These are phyloP conservation scores for Ammodytes dubius DNA, from an alignment of 2,113 vertebrate species.

Conservation along the genomic window DNA sequence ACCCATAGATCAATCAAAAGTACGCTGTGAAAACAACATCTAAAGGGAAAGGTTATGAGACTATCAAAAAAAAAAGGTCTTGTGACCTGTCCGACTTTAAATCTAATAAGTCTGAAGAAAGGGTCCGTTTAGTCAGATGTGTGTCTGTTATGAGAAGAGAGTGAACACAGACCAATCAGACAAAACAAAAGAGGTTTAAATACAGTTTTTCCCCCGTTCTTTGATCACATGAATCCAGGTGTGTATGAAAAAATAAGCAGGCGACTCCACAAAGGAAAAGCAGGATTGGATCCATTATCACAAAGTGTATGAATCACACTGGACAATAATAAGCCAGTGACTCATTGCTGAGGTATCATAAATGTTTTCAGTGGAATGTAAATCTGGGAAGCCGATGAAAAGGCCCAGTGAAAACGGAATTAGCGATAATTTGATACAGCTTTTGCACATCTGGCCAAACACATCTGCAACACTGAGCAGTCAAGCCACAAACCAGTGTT, in stretches of 20 bases:
- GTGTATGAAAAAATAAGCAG: constrained; percentile 15
- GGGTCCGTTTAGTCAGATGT: not conserved
- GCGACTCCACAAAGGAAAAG: constrained; percentile 5
- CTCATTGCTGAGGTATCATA: constrained; percentile 57
- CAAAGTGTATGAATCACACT: constrained; percentile 18
- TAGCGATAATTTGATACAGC: constrained; percentile 14
- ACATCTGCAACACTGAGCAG: constrained; percentile 7
- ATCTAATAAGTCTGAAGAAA: not conserved
- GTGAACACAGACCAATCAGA: not conserved
- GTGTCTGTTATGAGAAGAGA: constrained; percentile 1
- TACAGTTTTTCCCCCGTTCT: not conserved
- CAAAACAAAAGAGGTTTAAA: constrained; percentile 4
- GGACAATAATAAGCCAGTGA: constrained; percentile 48
- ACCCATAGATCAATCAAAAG: not conserved
- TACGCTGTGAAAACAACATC: not conserved
- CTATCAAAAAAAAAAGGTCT: not conserved
- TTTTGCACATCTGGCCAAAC: constrained; percentile 42
- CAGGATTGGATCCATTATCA: constrained; percentile 35
- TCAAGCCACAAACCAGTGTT: not conserved
- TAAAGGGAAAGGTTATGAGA: not conserved
- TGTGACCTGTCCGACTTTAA: not conserved
- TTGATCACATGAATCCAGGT: constrained; percentile 25
- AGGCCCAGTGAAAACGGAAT: constrained; percentile 12
- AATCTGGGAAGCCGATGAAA: constrained; percentile 43
- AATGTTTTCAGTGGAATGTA: constrained; percentile 40